phyloP scores from a whole-genome alignment of 1,140 invertebrate genomes.

The Paramacrobiotus metropolitanus region DNA sequence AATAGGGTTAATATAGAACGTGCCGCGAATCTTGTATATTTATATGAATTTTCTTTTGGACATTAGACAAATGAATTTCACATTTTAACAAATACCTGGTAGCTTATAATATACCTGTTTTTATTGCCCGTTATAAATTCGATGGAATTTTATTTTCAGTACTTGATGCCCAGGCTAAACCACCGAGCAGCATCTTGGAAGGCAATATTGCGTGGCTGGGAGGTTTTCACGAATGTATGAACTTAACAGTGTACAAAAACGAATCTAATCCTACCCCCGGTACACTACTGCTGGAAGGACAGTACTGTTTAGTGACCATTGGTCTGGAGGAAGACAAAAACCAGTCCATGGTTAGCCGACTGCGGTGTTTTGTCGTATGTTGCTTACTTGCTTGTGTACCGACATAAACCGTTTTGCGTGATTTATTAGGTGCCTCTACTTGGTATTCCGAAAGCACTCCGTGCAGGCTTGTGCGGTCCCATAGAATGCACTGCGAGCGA shows the following conservation, averaged over 20 bases:
- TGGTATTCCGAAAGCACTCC: not conserved
- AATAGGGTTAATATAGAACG: no score
- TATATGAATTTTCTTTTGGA: no score
- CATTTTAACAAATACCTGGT: no score
- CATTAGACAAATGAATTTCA: no score
- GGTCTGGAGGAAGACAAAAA: not conserved
- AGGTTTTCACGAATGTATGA: constrained; percentile 1
- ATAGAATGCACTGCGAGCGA: not conserved
- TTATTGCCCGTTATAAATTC: not conserved
- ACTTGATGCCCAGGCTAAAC: not conserved
- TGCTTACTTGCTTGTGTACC: not conserved
- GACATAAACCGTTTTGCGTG: not conserved
- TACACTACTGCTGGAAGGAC: not conserved
- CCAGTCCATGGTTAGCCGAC: not conserved
- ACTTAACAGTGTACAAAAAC: not conserved
- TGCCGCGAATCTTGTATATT: no score
- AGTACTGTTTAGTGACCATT: not conserved
- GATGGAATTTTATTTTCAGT: not conserved
- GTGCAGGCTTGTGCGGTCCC: not conserved
- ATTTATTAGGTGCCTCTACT: not conserved
- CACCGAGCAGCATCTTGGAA: not conserved
- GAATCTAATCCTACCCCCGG: not conserved
- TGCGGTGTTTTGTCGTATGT: not conserved
- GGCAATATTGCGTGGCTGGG: not conserved
- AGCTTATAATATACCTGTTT: no score